Conservation (phyloP, 2,113 vertebrate genomes). For the Centrocercus urophasianus region DNA sequence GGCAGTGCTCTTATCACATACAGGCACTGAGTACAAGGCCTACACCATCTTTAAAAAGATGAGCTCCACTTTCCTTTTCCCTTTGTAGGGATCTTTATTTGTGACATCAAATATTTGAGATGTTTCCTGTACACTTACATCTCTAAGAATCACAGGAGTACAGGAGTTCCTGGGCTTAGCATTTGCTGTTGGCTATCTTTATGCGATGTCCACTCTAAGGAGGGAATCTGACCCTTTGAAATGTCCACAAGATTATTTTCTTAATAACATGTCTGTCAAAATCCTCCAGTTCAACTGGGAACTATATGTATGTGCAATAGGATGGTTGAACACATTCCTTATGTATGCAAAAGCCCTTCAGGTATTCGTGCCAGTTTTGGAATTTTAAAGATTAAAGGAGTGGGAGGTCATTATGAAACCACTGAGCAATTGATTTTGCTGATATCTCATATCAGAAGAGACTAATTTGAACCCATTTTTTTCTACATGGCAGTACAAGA, state of each 20-base stretch:
- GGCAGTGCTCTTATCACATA: background rate
- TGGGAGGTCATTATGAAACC: background rate
- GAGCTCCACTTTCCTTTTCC: background rate
- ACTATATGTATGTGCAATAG: background rate
- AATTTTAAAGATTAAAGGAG: background rate
- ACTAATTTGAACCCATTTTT: constrained; percentile 6
- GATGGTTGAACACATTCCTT: background rate
- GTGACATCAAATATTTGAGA: background rate
- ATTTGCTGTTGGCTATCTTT: background rate
- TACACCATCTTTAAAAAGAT: too few species aligned
- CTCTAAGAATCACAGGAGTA: background rate
- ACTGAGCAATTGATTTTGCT: background rate
- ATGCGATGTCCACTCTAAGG: background rate
- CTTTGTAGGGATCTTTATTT: background rate
- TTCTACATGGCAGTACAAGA: background rate
- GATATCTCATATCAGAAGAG: background rate
- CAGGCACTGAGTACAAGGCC: background rate
- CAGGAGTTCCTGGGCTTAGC: background rate
- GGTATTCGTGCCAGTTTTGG: background rate
- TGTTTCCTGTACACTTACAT: background rate
- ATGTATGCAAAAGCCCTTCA: background rate
- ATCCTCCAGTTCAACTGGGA: background rate
- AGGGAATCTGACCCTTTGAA: background rate
- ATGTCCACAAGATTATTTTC: background rate
- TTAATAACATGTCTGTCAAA: background rate